A percentile compares a stretch with the other conserved stretches of the same genome.
Evolutionary conservation across 2,888 invertebrate genomes (phyloP).

Genomic region (Sinotaia quadrata): DNA sequence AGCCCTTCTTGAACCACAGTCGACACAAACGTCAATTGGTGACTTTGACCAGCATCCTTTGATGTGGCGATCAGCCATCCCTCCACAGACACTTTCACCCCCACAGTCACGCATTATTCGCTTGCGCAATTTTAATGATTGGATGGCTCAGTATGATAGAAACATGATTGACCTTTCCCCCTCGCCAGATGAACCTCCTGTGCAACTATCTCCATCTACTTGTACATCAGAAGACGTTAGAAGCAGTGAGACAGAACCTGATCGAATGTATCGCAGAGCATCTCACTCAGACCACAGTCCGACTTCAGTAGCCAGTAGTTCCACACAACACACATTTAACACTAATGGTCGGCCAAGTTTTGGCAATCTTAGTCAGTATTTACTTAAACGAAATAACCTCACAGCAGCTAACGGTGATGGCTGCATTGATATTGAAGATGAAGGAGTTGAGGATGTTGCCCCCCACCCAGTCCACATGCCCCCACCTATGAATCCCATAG

Average conservation of each 20-base stretch:
- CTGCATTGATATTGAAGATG: neutral
- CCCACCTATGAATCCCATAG: slow-evolving; percentile 62
- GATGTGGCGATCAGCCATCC: slow-evolving; percentile 56
- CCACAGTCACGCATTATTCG: slow-evolving; percentile 59
- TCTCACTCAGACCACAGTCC: slow-evolving; percentile 56
- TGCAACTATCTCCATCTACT: slow-evolving; percentile 60
- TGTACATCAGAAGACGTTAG: slow-evolving; percentile 58
- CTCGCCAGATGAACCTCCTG: slow-evolving; percentile 60
- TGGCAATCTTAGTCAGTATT: slow-evolving; percentile 61
- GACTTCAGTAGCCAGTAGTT: slow-evolving; percentile 57
- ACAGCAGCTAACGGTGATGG: slow-evolving; percentile 15
- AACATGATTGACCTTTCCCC: slow-evolving; percentile 65
- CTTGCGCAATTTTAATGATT: slow-evolving; percentile 58
- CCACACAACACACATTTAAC: slow-evolving; percentile 42
- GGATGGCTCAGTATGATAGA: slow-evolving; percentile 55
- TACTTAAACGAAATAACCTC: slow-evolving; percentile 50
- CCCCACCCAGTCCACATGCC: slow-evolving; percentile 56
- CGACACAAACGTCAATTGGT: neutral
- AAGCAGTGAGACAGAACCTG: slow-evolving; percentile 57
- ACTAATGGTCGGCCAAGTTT: slow-evolving; percentile 49
- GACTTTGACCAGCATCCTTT: slow-evolving; percentile 40
- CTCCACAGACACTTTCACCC: slow-evolving; percentile 50
- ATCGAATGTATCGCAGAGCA: slow-evolving; percentile 37
- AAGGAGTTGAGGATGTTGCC: slow-evolving; percentile 14
- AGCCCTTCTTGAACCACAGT: slow-evolving; percentile 11